phyloP scores from a whole-genome alignment of 2,797 vertebrate species.

The Ciconia nigra region DNA sequence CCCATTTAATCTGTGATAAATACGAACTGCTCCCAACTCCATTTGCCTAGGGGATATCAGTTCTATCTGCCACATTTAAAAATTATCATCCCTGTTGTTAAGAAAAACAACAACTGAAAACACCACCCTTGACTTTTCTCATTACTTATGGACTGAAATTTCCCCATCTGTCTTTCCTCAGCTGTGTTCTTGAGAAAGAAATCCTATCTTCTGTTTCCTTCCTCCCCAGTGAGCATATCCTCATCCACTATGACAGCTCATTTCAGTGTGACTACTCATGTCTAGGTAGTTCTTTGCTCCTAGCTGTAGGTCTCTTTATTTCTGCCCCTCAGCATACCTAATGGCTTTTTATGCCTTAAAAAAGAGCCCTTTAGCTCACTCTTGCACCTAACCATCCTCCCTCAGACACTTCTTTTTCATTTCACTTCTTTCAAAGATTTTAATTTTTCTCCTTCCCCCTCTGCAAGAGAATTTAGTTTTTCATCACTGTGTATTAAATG shows the following conservation, averaged over 20 bases:
- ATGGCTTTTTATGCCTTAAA: not conserved
- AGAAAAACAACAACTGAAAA: slow-evolving; percentile 42
- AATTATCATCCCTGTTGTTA: slow-evolving; percentile 39
- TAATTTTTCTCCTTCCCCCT: not conserved
- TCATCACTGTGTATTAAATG: not conserved
- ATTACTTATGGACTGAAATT: not conserved
- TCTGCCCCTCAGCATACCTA: not conserved
- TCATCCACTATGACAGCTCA: not conserved
- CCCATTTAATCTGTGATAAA: slow-evolving; percentile 50
- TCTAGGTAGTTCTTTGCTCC: not conserved
- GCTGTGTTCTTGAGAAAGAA: not conserved
- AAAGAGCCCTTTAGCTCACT: not conserved
- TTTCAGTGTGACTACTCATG: not conserved
- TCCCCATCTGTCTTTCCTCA: slow-evolving; percentile 30
- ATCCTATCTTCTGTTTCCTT: not conserved
- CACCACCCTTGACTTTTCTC: slow-evolving; percentile 31
- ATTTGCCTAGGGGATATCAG: slow-evolving; percentile 41
- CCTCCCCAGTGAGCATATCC: not conserved
- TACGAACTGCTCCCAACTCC: not conserved
- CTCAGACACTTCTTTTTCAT: not conserved
- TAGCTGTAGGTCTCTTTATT: not conserved
- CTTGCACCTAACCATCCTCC: not conserved
- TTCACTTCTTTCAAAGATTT: not conserved
- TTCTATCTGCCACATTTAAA: slow-evolving; percentile 47
- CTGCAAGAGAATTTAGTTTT: not conserved